phyloP scores from a whole-genome alignment of 2,113 vertebrate genomes.

The Lepidothrix coronata region DNA sequence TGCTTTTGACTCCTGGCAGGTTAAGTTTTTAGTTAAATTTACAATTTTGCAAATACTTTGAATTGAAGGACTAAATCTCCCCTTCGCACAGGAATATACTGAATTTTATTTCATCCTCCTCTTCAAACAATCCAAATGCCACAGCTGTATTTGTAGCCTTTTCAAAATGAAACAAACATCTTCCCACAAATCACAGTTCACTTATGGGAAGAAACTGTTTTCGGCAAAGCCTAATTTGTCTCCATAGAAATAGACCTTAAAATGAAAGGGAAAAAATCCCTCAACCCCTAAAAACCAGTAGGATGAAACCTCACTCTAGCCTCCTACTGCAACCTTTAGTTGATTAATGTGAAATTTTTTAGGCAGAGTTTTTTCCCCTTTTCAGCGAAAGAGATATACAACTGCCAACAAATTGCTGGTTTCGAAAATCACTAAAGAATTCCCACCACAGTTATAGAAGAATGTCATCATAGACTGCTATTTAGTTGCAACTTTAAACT shows the following conservation, averaged over 20 bases:
- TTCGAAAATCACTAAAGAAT: background rate
- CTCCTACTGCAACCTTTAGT: background rate
- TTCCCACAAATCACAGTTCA: background rate
- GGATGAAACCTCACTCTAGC: background rate
- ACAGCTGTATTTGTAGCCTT: background rate
- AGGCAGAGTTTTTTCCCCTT: background rate
- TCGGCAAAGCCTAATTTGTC: background rate
- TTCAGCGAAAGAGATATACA: background rate
- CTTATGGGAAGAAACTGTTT: background rate
- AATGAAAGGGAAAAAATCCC: background rate
- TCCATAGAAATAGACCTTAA: background rate
- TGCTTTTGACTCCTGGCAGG: background rate
- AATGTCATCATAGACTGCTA: background rate
- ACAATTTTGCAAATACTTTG: background rate
- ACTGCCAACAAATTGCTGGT: background rate
- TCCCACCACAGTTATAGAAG: background rate
- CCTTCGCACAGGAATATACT: background rate
- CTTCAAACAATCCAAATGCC: background rate
- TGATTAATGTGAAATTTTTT: background rate
- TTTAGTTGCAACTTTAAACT: background rate
- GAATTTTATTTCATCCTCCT: background rate
- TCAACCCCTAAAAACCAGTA: background rate
- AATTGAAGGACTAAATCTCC: background rate
- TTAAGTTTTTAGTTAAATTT: background rate
- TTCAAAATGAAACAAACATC: background rate